phyloP scores from a whole-genome alignment of 2,113 vertebrate genomes.

The Lipotes vexillifer region DNA sequence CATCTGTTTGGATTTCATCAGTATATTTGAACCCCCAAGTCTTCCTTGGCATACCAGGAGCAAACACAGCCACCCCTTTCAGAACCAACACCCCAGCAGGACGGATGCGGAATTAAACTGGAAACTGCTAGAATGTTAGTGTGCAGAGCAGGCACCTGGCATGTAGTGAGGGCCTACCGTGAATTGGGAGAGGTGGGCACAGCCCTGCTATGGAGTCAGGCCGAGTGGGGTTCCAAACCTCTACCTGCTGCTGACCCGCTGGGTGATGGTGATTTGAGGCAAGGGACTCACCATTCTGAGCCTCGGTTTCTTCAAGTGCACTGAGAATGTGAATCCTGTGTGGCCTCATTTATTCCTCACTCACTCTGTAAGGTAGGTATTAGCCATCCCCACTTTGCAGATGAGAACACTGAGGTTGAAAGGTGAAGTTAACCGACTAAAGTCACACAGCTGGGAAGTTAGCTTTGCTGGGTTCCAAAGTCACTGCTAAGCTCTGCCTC shows the following conservation, averaged over 20 bases:
- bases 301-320: neutral
- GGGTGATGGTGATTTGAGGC: neutral
- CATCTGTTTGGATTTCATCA: constrained; percentile 20
- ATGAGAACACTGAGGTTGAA: neutral
- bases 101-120: neutral
- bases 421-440: neutral
- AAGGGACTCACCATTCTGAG: neutral
- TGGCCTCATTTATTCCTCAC: neutral
- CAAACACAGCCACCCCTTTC: neutral
- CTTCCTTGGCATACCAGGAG: neutral
- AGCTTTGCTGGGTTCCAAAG: neutral
- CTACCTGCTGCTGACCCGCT: neutral
- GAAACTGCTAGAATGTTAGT: neutral
- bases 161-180: neutral
- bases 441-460: neutral
- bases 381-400: neutral
- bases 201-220: neutral
- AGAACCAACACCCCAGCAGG: neutral
- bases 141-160: neutral
- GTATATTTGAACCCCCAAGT: neutral
- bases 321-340: neutral
- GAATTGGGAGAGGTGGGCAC: neutral
- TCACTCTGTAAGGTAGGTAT: neutral
- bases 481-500: neutral
- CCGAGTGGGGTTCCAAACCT: neutral